Evolutionary conservation across 2,113 vertebrate species (phyloP), one percentile per base, ranked within the genome.

Genomic region (Cyphomyrus plagiostoma): DNA sequence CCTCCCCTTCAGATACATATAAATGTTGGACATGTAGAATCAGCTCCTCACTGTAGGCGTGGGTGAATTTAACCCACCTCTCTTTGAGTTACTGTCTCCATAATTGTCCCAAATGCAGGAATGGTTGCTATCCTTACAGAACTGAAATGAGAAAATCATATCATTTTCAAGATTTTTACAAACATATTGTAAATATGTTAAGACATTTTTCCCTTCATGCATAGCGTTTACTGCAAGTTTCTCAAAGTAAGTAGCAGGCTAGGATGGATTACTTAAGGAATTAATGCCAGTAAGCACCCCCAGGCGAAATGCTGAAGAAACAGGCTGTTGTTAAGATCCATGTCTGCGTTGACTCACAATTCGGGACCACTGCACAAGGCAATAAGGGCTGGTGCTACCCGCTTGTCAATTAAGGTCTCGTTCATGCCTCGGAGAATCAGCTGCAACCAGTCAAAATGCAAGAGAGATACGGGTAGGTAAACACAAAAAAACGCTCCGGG

Each of bases 301-400:
- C 86, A 89, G 74, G 50, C 90, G 42, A 91, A 84, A 92, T 89
- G 92, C 83, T 88, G 87, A 91, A 90, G 85, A 89, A 92, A 92
- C 83, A 92, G 87, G 80, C 74, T 89, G 88, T 45, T 90, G 91
- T 92, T 91, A 95, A 94, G 94, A 93, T 95, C 94, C 95, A 89
- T 95, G 95, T 96, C 95, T 97, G 91, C 93, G 95, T 96, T 94
- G 96, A 99, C 98, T 99, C 98, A 99, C 98, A 99, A 99, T 99
- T 99, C 97, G 93, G 98, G 98, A 96, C 98, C 98, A 98, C 98
- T 98, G 97, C 98, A 99, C 96, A 99, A 98, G 96, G 98, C 97
- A 95, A 99, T 98, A 96, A 99, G 98, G 95, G 98, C 98, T 94
- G 98, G 98, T 96, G 98, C 98, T 96, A 99, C 98, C 95, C 97